phyloP scores from a whole-genome alignment of 2,888 invertebrate species.

The Byasa hedistus region DNA sequence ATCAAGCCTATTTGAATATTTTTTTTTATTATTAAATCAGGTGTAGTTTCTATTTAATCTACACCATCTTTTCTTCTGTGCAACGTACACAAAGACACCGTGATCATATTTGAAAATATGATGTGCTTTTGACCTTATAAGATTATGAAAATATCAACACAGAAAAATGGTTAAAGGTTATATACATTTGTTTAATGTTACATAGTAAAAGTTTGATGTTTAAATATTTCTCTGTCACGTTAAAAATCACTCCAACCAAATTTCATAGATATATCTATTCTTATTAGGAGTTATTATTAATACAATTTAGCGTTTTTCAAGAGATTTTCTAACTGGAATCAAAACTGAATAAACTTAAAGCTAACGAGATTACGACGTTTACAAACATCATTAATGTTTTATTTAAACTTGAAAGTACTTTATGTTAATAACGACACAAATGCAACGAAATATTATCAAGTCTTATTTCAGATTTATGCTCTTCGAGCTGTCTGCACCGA shows the following conservation, averaged over 20 bases:
- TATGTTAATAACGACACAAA: neutral
- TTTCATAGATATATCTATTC: no score
- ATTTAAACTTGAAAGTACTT: neutral
- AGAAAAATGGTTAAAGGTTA: neutral
- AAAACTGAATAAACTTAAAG: neutral
- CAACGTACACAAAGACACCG: slow-evolving; percentile 5
- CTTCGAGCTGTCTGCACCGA: slow-evolving; percentile 16
- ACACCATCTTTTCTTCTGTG: slow-evolving; percentile 10
- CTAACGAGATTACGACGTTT: neutral
- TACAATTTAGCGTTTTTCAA: no score
- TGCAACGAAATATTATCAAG: slow-evolving; percentile 17
- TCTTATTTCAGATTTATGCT: slow-evolving; percentile 18
- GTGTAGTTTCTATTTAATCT: slow-evolving; percentile 23
- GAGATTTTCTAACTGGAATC: no score
- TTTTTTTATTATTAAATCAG: slow-evolving; percentile 30
- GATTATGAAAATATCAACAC: neutral
- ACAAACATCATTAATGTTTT: neutral
- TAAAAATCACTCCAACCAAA: no score
- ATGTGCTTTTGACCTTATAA: neutral
- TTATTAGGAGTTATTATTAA: no score
- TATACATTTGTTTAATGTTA: neutral
- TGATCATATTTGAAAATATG: slow-evolving; percentile 10
- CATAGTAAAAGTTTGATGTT: neutral
- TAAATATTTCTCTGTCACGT: neutral
- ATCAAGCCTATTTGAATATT: slow-evolving; percentile 32